Conservation (phyloP, 2,888 invertebrate species). For the Ptychoptera albimana region DNA sequence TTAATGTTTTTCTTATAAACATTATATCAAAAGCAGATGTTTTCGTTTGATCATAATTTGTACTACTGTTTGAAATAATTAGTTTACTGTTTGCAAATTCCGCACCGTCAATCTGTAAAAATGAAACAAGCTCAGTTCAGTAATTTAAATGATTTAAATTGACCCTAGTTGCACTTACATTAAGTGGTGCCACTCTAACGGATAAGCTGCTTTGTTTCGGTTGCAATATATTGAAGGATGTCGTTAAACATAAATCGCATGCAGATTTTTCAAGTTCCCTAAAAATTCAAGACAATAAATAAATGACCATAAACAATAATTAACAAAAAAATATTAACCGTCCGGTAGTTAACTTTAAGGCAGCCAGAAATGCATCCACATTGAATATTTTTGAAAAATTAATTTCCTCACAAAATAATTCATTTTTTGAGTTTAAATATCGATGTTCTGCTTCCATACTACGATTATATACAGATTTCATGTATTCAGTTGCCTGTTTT, state of each 20-base stretch:
- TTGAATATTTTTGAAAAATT: conserved; percentile 24
- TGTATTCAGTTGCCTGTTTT: conserved; percentile 21
- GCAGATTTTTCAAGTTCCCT: conserved; percentile 19
- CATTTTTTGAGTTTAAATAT: conserved; percentile 16
- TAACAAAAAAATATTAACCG: too few species aligned
- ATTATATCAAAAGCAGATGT: conserved; percentile 17
- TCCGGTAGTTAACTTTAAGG: conserved; percentile 22
- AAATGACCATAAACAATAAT: too few species aligned
- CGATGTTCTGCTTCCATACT: conserved; percentile 22
- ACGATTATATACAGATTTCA: conserved; percentile 22
- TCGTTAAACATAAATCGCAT: conserved; percentile 18
- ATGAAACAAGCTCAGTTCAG: conserved; percentile 1
- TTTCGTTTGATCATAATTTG: conserved; percentile 11
- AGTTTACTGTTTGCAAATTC: conserved; percentile 15
- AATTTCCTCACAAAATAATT: conserved; percentile 19
- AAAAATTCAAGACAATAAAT: conserved; percentile 7
- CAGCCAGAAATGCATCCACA: conserved; percentile 24
- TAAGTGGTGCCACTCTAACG: conserved; percentile 20
- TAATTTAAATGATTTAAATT: conserved; percentile 1
- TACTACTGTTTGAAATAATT: conserved; percentile 10
- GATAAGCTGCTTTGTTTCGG: conserved; percentile 1
- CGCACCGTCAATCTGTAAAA: conserved; percentile 20
- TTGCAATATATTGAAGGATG: conserved; percentile 4
- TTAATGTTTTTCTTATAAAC: conserved; percentile 7
- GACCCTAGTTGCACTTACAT: conserved; percentile 15